A percentile compares a stretch with the other conserved stretches of the same genome.
These are phyloP conservation scores for Apostichopus californicus DNA, from an alignment of 35 echinoderm and acorn worm genomes.

Conservation along the genomic window DNA sequence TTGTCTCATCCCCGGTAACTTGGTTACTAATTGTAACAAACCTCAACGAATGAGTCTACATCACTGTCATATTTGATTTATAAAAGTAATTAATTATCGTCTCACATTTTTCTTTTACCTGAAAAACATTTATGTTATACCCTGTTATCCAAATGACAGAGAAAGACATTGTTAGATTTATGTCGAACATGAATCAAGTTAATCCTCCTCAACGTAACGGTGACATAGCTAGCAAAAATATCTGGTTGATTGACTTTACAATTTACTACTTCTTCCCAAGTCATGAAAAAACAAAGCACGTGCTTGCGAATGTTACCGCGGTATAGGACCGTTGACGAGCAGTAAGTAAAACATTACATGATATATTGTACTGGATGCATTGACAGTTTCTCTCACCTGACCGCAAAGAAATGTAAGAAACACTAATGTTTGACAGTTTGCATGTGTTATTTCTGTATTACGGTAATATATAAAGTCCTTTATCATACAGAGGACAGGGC, in stretches of 20 bases:
- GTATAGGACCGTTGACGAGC: too few relatives aligned
- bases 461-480: too few relatives aligned
- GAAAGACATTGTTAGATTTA: not conserved
- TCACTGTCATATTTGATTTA: not conserved
- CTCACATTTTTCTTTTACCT: not conserved
- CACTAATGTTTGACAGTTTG: too few relatives aligned
- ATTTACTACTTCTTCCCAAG: not conserved
- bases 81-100: not conserved
- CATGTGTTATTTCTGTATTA: too few relatives aligned
- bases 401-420: too few relatives aligned
- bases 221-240: not conserved
- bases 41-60: not conserved
- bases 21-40: not conserved
- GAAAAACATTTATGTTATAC: not conserved
- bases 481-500: too few relatives aligned
- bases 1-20: not conserved
- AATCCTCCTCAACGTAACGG: not conserved
- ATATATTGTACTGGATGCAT: too few relatives aligned
- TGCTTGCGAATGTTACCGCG: not conserved
- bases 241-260: not conserved
- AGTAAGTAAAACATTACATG: too few relatives aligned
- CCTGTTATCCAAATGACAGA: too few relatives aligned
- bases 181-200: not conserved
- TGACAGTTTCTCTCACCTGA: too few relatives aligned
- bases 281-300: not conserved